Base-by-base conservation (phyloP, 2,113 vertebrate species). In the Nicator chloris region DNA sequence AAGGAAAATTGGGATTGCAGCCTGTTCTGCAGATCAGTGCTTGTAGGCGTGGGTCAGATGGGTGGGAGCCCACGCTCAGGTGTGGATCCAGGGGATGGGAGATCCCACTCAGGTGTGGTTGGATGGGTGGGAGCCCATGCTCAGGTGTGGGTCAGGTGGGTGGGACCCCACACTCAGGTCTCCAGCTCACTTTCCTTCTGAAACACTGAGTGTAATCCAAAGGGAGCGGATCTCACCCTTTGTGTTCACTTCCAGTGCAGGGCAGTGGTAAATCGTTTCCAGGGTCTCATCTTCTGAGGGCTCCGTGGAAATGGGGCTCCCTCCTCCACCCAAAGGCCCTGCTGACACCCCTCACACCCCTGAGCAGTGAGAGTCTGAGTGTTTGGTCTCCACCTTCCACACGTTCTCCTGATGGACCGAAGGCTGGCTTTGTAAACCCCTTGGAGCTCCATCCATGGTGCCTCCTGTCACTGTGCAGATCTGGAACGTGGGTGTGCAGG, bases 251-350 rank as follows among this genome's bases (percentile, higher is more conserved):
- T 56, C 31, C 68, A 40, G 27, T 22, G 21, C 7, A 31, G 23
- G 19, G 35, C 1, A 3, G 10, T 39, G 42, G 15, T n/a, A 39
- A 68, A 73, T 49, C 3, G 0, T 39, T 22, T 14, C 23, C 75
- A 89, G 56, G 37, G 19, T 47, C 33, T 79, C 16, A 14, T 7
- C 82, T 63, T 51, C 51, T 10, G n/a, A 59, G 49, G 33, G 15
- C 4, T 49, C 7, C 14, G 4, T 10, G 45, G 59, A 44, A 71
- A 59, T 11, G 27, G 57, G 20, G 9, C 5, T 71, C 15, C 10
- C 8, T 44, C 6, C 16, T 31, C 51, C n/a, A 30, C 22, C 15
- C 0, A 0, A 37, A 39, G n/a, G n/a, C 28, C 21, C 8, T 2
- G 2, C 20, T 4, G 7, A 11, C n/a, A n/a, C n/a, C n/a, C 13